Conservation (phyloP, 92 coral and sea anemone species). For the Actinostola sp. region DNA sequence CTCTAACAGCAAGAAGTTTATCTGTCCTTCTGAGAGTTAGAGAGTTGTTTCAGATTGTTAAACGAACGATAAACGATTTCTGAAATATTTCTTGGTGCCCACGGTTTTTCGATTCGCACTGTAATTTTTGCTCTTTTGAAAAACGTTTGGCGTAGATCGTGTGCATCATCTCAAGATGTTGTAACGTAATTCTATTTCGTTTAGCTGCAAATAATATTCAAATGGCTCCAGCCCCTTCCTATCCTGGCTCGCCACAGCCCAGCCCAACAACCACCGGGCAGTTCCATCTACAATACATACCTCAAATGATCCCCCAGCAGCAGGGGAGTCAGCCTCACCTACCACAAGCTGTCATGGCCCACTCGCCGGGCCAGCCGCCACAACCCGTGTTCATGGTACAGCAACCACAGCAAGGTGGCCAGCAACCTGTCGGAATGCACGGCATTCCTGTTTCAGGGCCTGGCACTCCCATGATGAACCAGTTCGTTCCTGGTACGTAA, state of each 20-base stretch:
- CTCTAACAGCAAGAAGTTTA: too few relatives aligned
- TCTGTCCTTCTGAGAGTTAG: too few relatives aligned
- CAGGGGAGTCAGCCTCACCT: constrained; percentile 24
- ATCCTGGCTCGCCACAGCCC: constrained; percentile 29
- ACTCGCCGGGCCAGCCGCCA: constrained; percentile 16
- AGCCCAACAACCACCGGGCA: constrained; percentile 23
- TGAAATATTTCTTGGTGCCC: too few relatives aligned
- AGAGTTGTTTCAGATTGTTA: too few relatives aligned
- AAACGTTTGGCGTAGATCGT: too few relatives aligned
- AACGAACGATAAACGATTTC: too few relatives aligned
- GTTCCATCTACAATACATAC: constrained; percentile 18
- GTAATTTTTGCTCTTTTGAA: too few relatives aligned
- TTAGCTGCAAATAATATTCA: constrained; percentile 3
- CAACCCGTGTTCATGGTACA: constrained; percentile 14
- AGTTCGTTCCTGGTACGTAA: constrained; percentile 20
- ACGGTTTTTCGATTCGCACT: too few relatives aligned
- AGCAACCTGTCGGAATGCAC: constrained; percentile 8
- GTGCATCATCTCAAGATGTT: too few relatives aligned
- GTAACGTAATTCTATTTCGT: background rate
- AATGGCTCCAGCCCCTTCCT: constrained; percentile 8
- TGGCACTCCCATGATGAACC: constrained; percentile 7
- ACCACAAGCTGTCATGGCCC: constrained; percentile 25
- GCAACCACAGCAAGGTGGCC: constrained; percentile 23
- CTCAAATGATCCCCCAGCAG: constrained; percentile 25
- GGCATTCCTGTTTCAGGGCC: constrained; percentile 28